These are phyloP conservation scores for Holcopasites calliopsidis DNA, from an alignment of 1,140 invertebrate genomes.

Conservation along the genomic window DNA sequence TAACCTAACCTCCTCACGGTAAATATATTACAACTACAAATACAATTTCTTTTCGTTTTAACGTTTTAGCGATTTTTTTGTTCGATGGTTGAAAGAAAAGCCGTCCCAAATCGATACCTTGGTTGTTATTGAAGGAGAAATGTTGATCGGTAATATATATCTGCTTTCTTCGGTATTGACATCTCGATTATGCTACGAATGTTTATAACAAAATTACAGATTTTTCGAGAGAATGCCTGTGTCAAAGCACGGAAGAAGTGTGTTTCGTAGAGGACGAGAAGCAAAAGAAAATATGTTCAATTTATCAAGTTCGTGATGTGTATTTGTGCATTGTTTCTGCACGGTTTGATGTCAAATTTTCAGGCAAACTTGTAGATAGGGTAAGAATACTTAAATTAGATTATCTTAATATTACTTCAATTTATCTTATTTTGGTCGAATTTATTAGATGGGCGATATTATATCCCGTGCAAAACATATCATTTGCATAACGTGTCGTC, in stretches of 20 bases:
- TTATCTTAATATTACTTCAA: constrained; percentile 8
- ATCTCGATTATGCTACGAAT: background rate
- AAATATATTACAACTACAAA: background rate
- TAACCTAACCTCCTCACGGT: constrained; percentile 26
- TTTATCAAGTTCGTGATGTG: constrained; percentile 64
- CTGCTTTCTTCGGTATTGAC: background rate
- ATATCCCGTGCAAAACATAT: constrained; percentile 62
- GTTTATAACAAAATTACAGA: constrained; percentile 53
- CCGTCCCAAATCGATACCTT: constrained; percentile 63
- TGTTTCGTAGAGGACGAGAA: constrained; percentile 63
- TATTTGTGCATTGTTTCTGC: constrained; percentile 67
- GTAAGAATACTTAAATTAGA: constrained; percentile 52
- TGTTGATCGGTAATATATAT: constrained; percentile 60
- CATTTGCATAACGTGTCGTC: constrained; percentile 64
- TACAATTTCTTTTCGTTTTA: constrained; percentile 14
- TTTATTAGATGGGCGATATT: constrained; percentile 68
- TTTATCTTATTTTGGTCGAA: constrained; percentile 19
- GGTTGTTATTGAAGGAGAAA: constrained; percentile 67
- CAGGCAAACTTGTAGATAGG: constrained; percentile 64
- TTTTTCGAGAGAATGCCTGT: constrained; percentile 53
- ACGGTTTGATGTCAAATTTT: constrained; percentile 64
- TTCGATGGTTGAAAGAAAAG: constrained; percentile 63
- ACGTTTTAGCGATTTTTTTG: constrained; percentile 56
- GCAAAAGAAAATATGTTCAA: constrained; percentile 58
- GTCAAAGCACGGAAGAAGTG: constrained; percentile 56